phyloP scores from a whole-genome alignment of 2,888 invertebrate genomes.

The Pogonocherus hispidulus region DNA sequence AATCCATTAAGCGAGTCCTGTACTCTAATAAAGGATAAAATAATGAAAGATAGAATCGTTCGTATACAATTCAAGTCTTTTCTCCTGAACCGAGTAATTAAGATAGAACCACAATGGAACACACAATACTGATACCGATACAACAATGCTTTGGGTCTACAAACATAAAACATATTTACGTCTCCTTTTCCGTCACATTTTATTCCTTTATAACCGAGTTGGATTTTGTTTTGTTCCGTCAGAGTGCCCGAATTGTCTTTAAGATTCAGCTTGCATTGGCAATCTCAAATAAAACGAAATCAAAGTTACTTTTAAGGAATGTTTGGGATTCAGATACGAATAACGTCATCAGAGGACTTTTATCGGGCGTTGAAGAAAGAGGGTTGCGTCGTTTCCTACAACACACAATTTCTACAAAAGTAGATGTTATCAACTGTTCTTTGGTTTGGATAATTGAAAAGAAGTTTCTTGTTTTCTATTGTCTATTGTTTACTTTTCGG shows the following conservation, averaged over 20 bases:
- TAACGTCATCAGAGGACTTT: slow-evolving; percentile 21
- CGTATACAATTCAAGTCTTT: slow-evolving; percentile 14
- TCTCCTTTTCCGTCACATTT: not conserved
- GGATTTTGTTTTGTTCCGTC: slow-evolving; percentile 1
- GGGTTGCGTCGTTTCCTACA: slow-evolving; percentile 5
- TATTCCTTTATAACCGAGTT: slow-evolving; percentile 9
- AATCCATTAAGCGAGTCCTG: too few species aligned
- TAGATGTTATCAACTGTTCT: slow-evolving; percentile 27
- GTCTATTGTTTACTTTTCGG: slow-evolving; percentile 5
- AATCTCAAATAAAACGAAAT: slow-evolving; percentile 51
- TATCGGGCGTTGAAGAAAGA: slow-evolving; percentile 9
- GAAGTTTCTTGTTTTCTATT: slow-evolving; percentile 11
- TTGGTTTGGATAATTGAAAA: slow-evolving; percentile 21
- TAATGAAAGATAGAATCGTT: slow-evolving; percentile 8
- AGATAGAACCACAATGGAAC: not conserved
- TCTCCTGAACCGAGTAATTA: slow-evolving; percentile 10
- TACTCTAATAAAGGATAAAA: slow-evolving; percentile 28
- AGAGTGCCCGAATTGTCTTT: slow-evolving; percentile 21
- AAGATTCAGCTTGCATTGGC: slow-evolving; percentile 23
- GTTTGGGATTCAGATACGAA: slow-evolving; percentile 17
- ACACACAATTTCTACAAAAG: slow-evolving; percentile 9
- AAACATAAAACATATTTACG: slow-evolving; percentile 23
- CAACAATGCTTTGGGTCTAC: not conserved
- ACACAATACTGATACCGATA: not conserved
- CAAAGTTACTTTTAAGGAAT: slow-evolving; percentile 50